Percentiles rank a stretch among this genome's conserved stretches.
Evolutionary conservation across 2,797 vertebrate species (phyloP).

Genomic region (Hirundo rustica): DNA sequence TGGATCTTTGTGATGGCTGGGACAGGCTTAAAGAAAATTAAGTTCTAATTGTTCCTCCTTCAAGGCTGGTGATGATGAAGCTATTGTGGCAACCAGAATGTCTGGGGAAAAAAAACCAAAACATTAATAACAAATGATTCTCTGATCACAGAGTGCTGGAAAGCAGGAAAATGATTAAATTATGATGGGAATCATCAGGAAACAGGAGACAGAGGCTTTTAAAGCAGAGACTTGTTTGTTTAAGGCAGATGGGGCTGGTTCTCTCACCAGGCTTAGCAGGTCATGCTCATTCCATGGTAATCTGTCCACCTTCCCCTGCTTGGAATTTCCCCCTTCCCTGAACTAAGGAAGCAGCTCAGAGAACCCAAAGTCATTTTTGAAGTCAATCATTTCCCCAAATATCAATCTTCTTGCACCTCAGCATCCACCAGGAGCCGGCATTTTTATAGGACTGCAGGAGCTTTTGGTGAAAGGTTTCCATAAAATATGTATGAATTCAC

Average conservation of each 20-base stretch:
- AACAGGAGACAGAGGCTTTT: neutral
- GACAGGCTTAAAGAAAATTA: conserved; percentile 32
- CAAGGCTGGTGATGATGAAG: neutral
- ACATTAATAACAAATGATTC: neutral
- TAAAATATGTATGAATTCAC: conserved; percentile 57
- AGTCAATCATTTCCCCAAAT: neutral
- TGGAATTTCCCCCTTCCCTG: neutral
- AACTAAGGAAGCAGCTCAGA: neutral
- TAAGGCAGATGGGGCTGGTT: neutral
- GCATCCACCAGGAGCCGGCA: neutral
- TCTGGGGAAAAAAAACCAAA: neutral
- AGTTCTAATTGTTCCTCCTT: conserved; percentile 7
- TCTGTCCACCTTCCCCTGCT: neutral
- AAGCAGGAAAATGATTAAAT: neutral
- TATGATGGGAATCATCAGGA: neutral
- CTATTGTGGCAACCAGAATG: neutral
- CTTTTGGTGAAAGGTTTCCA: conserved; percentile 20
- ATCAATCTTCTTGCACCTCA: neutral
- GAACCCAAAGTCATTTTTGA: neutral
- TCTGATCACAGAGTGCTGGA: neutral
- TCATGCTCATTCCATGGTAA: neutral
- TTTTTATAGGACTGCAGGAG: conserved; percentile 23
- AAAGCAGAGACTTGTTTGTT: neutral
- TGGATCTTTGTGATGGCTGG: conserved; percentile 46
- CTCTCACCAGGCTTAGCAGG: neutral